Evolutionary conservation across 2,113 vertebrate species (phyloP).

Genomic region (Cygnus buccinator): DNA sequence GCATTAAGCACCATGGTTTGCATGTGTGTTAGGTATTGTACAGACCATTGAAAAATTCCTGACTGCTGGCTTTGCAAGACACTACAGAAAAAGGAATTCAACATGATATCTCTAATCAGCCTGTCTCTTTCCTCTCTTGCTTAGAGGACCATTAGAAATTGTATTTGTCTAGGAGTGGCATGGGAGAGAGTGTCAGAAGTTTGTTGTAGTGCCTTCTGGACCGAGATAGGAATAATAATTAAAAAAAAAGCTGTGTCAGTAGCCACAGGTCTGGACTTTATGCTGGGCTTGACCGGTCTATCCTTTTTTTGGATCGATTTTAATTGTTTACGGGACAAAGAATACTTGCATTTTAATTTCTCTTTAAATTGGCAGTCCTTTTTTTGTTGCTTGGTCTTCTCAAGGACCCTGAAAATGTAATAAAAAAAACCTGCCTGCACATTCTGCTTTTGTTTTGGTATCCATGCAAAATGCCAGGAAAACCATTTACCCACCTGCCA

Average conservation of each 20-base stretch:
- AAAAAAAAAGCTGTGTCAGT: neutral
- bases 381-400: neutral
- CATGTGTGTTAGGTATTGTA: neutral
- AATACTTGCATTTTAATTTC: neutral
- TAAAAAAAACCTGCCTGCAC: neutral
- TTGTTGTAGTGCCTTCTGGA: neutral
- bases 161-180: neutral
- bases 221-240: neutral
- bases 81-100: neutral
- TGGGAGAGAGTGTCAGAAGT: neutral
- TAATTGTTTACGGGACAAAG: neutral
- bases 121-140: neutral
- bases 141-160: neutral
- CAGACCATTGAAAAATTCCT: neutral
- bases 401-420: neutral
- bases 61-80: neutral
- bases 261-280: neutral
- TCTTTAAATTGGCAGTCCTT: neutral
- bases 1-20: neutral
- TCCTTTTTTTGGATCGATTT: neutral
- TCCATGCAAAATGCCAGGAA: neutral
- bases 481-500: neutral
- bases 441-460: neutral
- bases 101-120: neutral
- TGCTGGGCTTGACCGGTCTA: neutral